phyloP scores from a whole-genome alignment of 2,797 vertebrate genomes.

The Sebastes matsubarae region DNA sequence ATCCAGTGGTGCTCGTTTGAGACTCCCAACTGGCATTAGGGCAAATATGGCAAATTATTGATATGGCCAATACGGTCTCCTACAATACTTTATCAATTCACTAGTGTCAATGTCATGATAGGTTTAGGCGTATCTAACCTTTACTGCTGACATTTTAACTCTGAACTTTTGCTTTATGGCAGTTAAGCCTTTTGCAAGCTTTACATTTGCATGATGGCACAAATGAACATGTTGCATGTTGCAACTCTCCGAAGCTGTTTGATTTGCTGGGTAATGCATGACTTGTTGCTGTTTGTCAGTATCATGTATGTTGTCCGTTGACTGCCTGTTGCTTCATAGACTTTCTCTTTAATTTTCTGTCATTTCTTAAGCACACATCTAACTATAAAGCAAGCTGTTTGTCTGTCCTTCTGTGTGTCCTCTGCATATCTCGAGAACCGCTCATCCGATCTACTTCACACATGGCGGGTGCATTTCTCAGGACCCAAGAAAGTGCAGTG shows the following conservation, averaged over 20 bases:
- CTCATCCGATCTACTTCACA: no score
- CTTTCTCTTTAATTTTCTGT: background rate
- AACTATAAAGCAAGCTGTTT: background rate
- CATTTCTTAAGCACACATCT: background rate
- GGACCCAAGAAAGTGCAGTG: no score
- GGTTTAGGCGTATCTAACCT: background rate
- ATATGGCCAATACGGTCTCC: background rate
- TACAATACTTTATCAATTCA: background rate
- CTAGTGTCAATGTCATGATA: background rate
- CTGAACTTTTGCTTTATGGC: background rate
- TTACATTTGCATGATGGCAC: background rate
- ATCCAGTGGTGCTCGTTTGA: slow-evolving; percentile 23
- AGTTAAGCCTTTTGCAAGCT: background rate
- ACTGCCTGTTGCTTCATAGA: background rate
- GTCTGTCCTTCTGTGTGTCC: no score
- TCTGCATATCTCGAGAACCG: no score
- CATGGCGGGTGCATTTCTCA: no score
- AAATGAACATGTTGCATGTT: background rate
- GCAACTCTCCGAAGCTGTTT: background rate
- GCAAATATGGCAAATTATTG: background rate
- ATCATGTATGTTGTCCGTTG: background rate
- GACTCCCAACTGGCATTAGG: background rate
- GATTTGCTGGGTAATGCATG: background rate
- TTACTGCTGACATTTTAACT: background rate
- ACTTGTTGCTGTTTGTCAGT: background rate